phyloP scores from a whole-genome alignment of 1,140 invertebrate genomes.

The Leptinotarsa lineolata region DNA sequence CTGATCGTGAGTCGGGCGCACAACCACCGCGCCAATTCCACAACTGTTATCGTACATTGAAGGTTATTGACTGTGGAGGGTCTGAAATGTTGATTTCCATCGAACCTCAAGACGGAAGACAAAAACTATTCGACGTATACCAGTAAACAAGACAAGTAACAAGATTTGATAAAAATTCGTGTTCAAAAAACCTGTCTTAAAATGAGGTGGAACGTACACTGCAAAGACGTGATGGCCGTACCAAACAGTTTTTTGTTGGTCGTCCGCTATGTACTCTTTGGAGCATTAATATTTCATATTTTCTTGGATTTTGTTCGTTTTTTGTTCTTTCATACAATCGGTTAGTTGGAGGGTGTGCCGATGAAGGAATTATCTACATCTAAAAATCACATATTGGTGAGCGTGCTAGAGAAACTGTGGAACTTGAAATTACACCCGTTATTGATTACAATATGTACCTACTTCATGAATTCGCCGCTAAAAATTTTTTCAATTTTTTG shows the following conservation, averaged over 20 bases:
- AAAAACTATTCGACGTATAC: neutral
- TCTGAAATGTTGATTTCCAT: neutral
- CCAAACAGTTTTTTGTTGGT: neutral
- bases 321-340: neutral
- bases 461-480: too few relatives aligned
- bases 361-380: too few relatives aligned
- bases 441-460: too few relatives aligned
- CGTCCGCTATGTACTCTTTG: neutral
- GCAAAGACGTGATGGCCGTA: neutral
- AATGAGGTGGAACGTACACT: neutral
- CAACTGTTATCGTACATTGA: neutral
- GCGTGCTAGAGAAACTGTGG: too few relatives aligned
- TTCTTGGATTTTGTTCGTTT: neutral
- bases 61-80: slow-evolving; percentile 4
- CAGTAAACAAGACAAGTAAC: slow-evolving; percentile 3
- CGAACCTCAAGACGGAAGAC: neutral
- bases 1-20: too few relatives aligned
- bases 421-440: too few relatives aligned
- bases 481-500: too few relatives aligned
- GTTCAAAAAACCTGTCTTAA: neutral
- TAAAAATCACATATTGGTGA: too few relatives aligned
- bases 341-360: too few relatives aligned
- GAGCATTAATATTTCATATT: neutral
- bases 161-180: slow-evolving; percentile 6
- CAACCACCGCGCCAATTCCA: too few relatives aligned